Base-by-base conservation (phyloP, 2,113 vertebrate genomes). In the Gasterosteus nipponicus region DNA sequence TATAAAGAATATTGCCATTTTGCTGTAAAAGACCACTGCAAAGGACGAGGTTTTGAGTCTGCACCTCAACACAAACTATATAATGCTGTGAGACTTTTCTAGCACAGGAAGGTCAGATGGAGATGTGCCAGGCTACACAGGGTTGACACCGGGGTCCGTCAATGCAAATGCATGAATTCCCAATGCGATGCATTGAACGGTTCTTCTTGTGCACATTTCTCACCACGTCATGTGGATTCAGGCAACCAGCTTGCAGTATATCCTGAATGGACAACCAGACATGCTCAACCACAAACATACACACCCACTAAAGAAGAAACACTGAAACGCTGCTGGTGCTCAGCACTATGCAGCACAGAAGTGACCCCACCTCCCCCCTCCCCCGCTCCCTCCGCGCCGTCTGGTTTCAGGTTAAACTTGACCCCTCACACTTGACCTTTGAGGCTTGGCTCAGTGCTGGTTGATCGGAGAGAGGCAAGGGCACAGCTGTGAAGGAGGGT, bases 391-490 rank as follows among this genome's bases (percentile, higher is more conserved):
- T 59, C 77, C 54, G 87, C 61, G 53, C 77, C 58, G 87, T 92
- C 89, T 93, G 89, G 89, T 89, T 90, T 88, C 89, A 89, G 86
- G 88, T 89, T 94, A 91, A 92, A 92, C 92, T 90, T 93, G 92
- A 91, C 92, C 89, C 78, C 76, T 90, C 86, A 89, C 89, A 90
- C 91, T 92, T 92, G 92, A 94, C 89, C 93, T 92, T 79, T 76
- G 59, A 59, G 79, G 83, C 59, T 78, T 68, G 74, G 77, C 82
- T 87, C 77, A 75, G 76, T 26, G 64, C 81, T 78, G 86, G 63
- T 68, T 83, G 83, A 89, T 76, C 69, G 1, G 72, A 75, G 79
- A 78, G 85, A 85, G 60, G 66, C 81, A 56, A 86, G 87, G 87
- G 82, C 86, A 90, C 89, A 92, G 90, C 91, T 92, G 90, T 78